phyloP scores from a whole-genome alignment of 2,888 invertebrate genomes.

The Nemurella pictetii region DNA sequence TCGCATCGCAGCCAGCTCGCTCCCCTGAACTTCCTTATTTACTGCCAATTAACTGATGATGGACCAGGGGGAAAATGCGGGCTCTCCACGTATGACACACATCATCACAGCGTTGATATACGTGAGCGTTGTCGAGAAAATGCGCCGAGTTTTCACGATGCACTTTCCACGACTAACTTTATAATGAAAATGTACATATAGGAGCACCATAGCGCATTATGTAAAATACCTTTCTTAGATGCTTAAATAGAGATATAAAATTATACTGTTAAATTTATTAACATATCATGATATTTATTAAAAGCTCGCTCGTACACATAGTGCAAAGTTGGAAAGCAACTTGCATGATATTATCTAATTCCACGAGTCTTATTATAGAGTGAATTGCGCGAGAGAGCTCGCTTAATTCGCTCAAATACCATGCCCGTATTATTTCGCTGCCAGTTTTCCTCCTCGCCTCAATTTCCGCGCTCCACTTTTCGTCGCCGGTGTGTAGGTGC shows the following conservation, averaged over 20 bases:
- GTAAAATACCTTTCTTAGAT: too few relatives aligned
- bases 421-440: too few relatives aligned
- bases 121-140: not conserved
- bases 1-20: not conserved
- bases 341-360: not conserved
- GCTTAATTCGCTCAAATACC: too few relatives aligned
- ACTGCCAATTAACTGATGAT: not conserved
- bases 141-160: not conserved
- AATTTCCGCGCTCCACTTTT: not conserved
- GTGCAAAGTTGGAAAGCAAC: not conserved
- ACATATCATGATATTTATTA: not conserved
- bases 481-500: too few relatives aligned
- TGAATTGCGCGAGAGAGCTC: too few relatives aligned
- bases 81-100: not conserved
- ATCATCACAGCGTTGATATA: not conserved
- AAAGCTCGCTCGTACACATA: not conserved
- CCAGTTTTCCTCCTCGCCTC: too few relatives aligned
- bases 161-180: not conserved
- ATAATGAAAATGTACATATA: too few relatives aligned
- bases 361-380: too few relatives aligned
- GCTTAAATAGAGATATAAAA: too few relatives aligned
- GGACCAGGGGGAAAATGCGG: not conserved
- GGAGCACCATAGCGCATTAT: too few relatives aligned
- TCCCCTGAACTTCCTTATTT: not conserved
- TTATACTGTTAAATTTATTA: not conserved